Evolutionary conservation across 2,888 invertebrate genomes (phyloP).

Genomic region (Lamproptera curius): DNA sequence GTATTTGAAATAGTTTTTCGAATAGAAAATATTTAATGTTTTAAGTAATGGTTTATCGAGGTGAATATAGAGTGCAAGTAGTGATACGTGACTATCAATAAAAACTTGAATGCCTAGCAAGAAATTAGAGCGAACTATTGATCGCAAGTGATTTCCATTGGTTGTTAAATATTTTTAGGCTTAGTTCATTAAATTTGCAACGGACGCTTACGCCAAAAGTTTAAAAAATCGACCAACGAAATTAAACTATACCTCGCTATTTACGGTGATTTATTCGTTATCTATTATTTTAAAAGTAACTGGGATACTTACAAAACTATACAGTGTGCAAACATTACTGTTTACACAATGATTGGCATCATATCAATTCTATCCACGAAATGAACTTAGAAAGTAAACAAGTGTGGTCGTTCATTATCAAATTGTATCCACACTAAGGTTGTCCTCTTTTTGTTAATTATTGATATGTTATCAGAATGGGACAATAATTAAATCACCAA

Average conservation of each 20-base stretch:
- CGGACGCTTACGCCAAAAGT: neutral
- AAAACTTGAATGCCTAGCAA: no score
- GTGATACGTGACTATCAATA: no score
- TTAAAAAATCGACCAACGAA: neutral
- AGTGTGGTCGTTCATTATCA: no score
- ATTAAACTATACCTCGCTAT: neutral
- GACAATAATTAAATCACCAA: no score
- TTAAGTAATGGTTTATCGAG: no score
- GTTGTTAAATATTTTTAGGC: neutral
- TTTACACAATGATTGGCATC: constrained; percentile 9
- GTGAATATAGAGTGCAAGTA: no score
- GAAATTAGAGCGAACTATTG: no score
- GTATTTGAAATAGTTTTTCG: no score
- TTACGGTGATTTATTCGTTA: neutral
- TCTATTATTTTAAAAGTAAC: neutral
- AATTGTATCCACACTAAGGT: no score
- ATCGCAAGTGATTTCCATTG: neutral
- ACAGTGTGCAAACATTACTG: neutral
- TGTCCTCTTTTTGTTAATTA: neutral
- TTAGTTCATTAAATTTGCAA: neutral
- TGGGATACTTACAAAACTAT: neutral
- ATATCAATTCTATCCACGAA: constrained; percentile 3
- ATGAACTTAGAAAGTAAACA: no score
- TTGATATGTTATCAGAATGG: no score
- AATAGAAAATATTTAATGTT: no score